phyloP scores from a whole-genome alignment of 2,797 vertebrate species.

The Arnoldichthys spilopterus region DNA sequence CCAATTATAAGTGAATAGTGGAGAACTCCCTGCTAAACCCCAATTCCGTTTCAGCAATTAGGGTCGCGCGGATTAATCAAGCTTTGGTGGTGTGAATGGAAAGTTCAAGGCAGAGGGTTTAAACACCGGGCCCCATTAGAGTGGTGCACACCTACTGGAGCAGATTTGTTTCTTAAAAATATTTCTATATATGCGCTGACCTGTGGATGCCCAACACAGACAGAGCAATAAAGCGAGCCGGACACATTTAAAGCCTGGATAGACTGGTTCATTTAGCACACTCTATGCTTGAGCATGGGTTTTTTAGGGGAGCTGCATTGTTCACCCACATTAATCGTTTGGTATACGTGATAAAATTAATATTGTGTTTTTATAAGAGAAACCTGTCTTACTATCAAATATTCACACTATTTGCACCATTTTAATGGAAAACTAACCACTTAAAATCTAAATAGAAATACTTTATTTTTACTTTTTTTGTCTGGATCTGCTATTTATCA shows the following conservation, averaged over 20 bases:
- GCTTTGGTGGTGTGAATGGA: slow-evolving; percentile 47
- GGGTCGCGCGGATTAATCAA: slow-evolving; percentile 65
- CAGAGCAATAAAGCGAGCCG: background rate
- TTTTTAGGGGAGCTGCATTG: background rate
- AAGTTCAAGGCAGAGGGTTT: slow-evolving; percentile 48
- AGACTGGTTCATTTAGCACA: background rate
- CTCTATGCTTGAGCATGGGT: background rate
- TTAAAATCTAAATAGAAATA: no score
- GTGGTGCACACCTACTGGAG: slow-evolving; percentile 2
- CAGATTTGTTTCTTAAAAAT: slow-evolving; percentile 20
- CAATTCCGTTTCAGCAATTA: slow-evolving; percentile 66
- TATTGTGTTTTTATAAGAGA: background rate
- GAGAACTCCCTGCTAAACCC: slow-evolving; percentile 61
- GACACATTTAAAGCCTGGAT: background rate
- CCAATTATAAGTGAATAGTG: slow-evolving; percentile 81
- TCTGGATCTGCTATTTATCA: no score
- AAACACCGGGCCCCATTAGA: slow-evolving; percentile 29
- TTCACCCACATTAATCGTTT: background rate
- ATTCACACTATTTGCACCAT: no score
- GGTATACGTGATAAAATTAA: background rate
- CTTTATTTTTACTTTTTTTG: no score
- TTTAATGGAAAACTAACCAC: no score
- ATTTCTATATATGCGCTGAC: slow-evolving; percentile 13
- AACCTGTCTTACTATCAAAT: background rate
- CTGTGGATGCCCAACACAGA: background rate